Evolutionary conservation across 2,888 invertebrate species (phyloP).

Genomic region (Agonopterix arenella): DNA sequence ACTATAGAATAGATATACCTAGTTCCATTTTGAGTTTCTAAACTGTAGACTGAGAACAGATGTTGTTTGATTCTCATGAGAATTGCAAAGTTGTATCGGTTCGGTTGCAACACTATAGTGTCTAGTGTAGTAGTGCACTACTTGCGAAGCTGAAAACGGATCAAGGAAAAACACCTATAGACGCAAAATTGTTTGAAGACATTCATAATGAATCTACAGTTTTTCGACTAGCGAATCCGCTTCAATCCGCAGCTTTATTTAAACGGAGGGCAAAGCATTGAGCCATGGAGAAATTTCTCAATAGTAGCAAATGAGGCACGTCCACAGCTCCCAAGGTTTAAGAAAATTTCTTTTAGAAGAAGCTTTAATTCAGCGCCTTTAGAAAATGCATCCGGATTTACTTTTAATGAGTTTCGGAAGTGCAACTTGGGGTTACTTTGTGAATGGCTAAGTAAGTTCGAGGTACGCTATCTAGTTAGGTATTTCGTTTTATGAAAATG

Average conservation of each 20-base stretch:
- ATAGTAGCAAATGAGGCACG: constrained; percentile 72
- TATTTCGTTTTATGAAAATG: constrained; percentile 16
- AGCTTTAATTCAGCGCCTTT: constrained; percentile 70
- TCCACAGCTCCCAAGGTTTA: constrained; percentile 57
- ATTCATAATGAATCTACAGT: too few species aligned
- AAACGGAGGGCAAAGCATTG: constrained; percentile 46
- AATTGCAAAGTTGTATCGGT: too few species aligned
- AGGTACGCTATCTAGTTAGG: neutral
- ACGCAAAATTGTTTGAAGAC: too few species aligned
- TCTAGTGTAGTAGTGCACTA: too few species aligned
- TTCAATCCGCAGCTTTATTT: constrained; percentile 52
- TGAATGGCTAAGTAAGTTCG: constrained; percentile 45
- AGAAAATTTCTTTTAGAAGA: constrained; percentile 62
- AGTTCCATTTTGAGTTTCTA: too few species aligned
- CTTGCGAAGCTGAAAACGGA: too few species aligned
- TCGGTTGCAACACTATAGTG: too few species aligned
- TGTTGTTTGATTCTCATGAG: too few species aligned
- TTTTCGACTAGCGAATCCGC: constrained; percentile 35
- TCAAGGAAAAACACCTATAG: too few species aligned
- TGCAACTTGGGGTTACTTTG: constrained; percentile 66
- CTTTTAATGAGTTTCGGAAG: constrained; percentile 74
- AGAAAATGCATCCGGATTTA: constrained; percentile 71
- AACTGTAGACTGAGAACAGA: too few species aligned
- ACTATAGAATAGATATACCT: too few species aligned
- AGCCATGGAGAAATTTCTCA: constrained; percentile 53